Evolutionary conservation across 64 coral and sea anemone species (phyloP).

Genomic region (Dendrophyllia cribrosa): DNA sequence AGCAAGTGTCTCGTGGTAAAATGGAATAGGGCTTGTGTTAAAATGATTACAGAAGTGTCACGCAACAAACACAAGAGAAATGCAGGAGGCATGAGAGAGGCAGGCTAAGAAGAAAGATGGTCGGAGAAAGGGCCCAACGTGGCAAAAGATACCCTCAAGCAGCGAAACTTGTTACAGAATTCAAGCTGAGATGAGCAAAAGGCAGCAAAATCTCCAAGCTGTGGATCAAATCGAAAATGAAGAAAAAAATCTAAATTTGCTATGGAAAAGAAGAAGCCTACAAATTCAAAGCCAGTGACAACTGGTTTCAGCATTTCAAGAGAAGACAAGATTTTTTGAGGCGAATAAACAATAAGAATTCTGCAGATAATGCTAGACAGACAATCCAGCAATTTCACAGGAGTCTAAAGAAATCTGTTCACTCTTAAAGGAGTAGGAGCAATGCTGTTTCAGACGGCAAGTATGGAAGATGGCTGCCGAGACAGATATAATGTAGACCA

Average conservation of each 20-base stretch:
- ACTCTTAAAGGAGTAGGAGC: background rate
- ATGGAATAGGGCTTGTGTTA: slow-evolving; percentile 25
- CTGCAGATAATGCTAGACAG: background rate
- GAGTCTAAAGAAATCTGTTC: background rate
- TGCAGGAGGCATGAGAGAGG: slow-evolving; percentile 3
- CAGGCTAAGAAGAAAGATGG: slow-evolving; percentile 44
- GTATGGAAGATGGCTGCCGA: slow-evolving; percentile 4
- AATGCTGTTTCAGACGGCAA: background rate
- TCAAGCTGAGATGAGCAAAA: slow-evolving; percentile 57
- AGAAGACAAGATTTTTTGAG: background rate
- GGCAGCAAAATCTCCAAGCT: slow-evolving; percentile 69
- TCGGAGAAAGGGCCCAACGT: background rate
- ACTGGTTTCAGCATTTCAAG: slow-evolving; percentile 48
- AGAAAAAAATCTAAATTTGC: slow-evolving; percentile 34
- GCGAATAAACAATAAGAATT: background rate
- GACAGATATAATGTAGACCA: slow-evolving; percentile 20
- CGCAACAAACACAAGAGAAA: slow-evolving; percentile 47
- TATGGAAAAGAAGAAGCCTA: slow-evolving; percentile 34
- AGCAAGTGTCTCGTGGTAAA: slow-evolving; percentile 46
- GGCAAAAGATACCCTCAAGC: slow-evolving; percentile 49
- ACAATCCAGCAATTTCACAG: slow-evolving; percentile 17
- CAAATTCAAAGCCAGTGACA: slow-evolving; percentile 57
- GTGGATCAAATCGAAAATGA: slow-evolving; percentile 66
- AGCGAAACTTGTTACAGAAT: slow-evolving; percentile 40
- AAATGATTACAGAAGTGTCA: background rate